These are phyloP conservation scores for Microplitis deprimator DNA, from an alignment of 2,888 invertebrate species.

Conservation along the genomic window DNA sequence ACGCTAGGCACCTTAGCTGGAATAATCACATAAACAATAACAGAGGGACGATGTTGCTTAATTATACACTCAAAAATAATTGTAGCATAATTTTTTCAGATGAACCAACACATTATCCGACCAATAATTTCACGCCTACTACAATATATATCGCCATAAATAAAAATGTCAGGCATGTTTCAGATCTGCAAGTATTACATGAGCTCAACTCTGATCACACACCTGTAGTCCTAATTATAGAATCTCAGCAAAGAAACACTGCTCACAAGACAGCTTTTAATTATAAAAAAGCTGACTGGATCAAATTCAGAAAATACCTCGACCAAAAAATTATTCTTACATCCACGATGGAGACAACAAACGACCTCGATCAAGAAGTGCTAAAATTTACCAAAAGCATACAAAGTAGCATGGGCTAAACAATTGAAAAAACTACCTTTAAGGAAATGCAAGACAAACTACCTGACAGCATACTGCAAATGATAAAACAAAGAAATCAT, in stretches of 20 bases:
- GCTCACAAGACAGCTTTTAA: conserved; percentile 17
- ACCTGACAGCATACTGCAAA: neutral
- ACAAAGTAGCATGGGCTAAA: conserved; percentile 22
- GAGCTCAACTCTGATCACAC: conserved; percentile 49
- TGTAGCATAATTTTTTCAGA: conserved; percentile 36
- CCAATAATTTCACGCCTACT: conserved; percentile 36
- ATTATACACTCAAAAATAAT: conserved; percentile 35
- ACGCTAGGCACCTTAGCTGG: conserved; percentile 46
- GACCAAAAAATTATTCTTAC: conserved; percentile 33
- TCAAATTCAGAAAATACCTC: conserved; percentile 30
- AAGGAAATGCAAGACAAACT: neutral
- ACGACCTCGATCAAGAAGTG: conserved; percentile 33
- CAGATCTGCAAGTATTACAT: conserved; percentile 23
- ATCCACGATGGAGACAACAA: neutral
- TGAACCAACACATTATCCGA: conserved; percentile 47
- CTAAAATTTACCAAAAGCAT: conserved; percentile 28
- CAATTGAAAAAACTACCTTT: neutral
- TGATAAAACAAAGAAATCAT: conserved; percentile 32
- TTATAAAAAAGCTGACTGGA: conserved; percentile 40
- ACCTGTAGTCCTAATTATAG: conserved; percentile 36
- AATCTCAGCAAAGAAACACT: neutral
- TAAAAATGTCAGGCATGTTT: conserved; percentile 42
- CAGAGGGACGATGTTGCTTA: conserved; percentile 37
- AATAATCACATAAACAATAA: conserved; percentile 40
- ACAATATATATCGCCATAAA: conserved; percentile 45